Percentiles rank a stretch among this genome's conserved stretches.
These are phyloP conservation scores for Cryptotermes secundus DNA, from an alignment of 1,140 invertebrate species.

Conservation along the genomic window DNA sequence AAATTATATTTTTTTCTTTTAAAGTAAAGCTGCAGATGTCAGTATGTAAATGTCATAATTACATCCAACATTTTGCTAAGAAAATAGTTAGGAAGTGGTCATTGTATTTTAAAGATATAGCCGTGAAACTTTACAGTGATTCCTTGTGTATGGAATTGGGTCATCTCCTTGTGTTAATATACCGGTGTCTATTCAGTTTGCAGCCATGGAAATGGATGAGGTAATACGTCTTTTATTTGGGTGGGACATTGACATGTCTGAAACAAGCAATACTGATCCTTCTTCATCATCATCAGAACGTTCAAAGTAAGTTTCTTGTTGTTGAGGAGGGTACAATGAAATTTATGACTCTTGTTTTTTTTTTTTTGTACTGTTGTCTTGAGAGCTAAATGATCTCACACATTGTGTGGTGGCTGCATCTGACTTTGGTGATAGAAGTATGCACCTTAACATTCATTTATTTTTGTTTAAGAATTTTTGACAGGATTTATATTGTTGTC, in stretches of 20 bases:
- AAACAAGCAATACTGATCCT: background rate
- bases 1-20: too few relatives aligned
- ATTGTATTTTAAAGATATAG: too few relatives aligned
- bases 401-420: background rate
- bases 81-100: background rate
- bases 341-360: background rate
- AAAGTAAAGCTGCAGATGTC: too few relatives aligned
- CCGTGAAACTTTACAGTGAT: background rate
- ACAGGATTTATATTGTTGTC: too few relatives aligned
- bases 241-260: background rate
- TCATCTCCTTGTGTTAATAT: background rate
- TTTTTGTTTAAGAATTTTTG: too few relatives aligned
- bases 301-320: background rate
- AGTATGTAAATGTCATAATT: too few relatives aligned
- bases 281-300: background rate
- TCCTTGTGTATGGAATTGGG: background rate
- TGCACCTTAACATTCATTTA: background rate
- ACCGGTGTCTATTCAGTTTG: background rate
- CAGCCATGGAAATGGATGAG: conserved; percentile 21
- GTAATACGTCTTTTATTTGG: conserved; percentile 18
- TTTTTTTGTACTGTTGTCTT: background rate
- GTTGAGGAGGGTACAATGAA: background rate
- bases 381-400: background rate
- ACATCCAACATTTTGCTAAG: background rate
- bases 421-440: background rate